These are phyloP conservation scores for Clarias batrachus DNA, from an alignment of 2,113 vertebrate species.

Conservation along the genomic window DNA sequence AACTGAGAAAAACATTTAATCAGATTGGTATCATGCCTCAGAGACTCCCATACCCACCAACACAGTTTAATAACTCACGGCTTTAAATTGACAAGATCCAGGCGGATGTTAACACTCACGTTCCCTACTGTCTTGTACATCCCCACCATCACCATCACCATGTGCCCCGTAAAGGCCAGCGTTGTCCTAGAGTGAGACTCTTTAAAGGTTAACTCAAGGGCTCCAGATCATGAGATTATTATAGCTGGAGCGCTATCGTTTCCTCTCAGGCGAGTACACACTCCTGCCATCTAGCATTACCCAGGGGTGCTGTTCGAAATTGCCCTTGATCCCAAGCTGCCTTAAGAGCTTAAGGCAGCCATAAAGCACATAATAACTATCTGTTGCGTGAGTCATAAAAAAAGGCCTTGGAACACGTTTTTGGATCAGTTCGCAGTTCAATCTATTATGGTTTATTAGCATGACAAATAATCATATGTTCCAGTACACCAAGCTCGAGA, in stretches of 20 bases:
- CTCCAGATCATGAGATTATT: slow-evolving; percentile 30
- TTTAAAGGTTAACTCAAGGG: slow-evolving; percentile 39
- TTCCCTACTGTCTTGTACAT: not conserved
- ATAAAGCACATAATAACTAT: slow-evolving; percentile 15
- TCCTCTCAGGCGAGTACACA: slow-evolving; percentile 25
- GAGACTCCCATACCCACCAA: not conserved
- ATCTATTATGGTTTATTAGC: slow-evolving; percentile 4
- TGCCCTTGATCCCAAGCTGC: slow-evolving; percentile 1
- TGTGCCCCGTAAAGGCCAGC: slow-evolving; percentile 32
- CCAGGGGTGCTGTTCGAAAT: slow-evolving; percentile 28
- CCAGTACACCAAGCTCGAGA: not conserved
- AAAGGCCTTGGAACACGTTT: not conserved
- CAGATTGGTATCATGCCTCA: not conserved
- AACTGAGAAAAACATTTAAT: not conserved
- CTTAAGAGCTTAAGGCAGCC: slow-evolving; percentile 15
- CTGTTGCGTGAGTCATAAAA: not conserved
- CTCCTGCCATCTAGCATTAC: slow-evolving; percentile 31
- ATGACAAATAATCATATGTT: not conserved
- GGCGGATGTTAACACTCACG: not conserved
- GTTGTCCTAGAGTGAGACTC: slow-evolving; percentile 27
- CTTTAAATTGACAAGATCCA: not conserved
- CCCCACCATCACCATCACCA: too few relatives aligned
- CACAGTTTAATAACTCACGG: slow-evolving; percentile 10
- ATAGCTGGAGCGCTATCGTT: slow-evolving; percentile 6
- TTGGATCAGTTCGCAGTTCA: not conserved